Evolutionary conservation across 2,888 invertebrate species (phyloP).

Genomic region (Metalampra italica): DNA sequence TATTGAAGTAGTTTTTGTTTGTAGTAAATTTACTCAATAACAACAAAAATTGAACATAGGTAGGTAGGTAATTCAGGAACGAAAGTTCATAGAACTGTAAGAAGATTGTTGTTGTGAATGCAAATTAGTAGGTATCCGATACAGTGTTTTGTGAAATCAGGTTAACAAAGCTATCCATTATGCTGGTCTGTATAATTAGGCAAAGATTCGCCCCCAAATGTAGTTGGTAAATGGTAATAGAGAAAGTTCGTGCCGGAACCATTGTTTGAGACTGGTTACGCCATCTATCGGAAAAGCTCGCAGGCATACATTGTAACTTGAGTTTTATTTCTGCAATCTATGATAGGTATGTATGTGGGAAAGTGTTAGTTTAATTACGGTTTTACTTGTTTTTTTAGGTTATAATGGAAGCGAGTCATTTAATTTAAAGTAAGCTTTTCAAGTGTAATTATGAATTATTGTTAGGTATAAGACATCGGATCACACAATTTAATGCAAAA

Average conservation of each 20-base stretch:
- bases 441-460: too few relatives aligned
- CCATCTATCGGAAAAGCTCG: conserved; percentile 48
- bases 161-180: conserved; percentile 47
- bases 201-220: conserved; percentile 35
- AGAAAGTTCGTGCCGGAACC: conserved; percentile 18
- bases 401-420: too few relatives aligned
- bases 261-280: conserved; percentile 52
- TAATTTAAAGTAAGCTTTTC: too few relatives aligned
- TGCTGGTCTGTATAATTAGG: conserved; percentile 42
- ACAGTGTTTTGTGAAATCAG: conserved; percentile 34
- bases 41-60: too few relatives aligned
- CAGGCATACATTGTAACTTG: not conserved
- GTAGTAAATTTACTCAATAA: too few relatives aligned
- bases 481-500: conserved; percentile 2
- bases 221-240: conserved; percentile 22
- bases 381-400: too few relatives aligned
- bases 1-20: too few relatives aligned
- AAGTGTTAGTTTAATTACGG: too few relatives aligned
- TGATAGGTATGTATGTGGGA: too few relatives aligned
- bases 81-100: not conserved
- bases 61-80: too few relatives aligned
- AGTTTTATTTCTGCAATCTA: not conserved
- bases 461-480: not conserved
- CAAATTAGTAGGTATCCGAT: conserved; percentile 11
- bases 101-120: conserved; percentile 8